Conservation (phyloP, 2,888 invertebrate genomes). For the Dendrolimus houi region DNA sequence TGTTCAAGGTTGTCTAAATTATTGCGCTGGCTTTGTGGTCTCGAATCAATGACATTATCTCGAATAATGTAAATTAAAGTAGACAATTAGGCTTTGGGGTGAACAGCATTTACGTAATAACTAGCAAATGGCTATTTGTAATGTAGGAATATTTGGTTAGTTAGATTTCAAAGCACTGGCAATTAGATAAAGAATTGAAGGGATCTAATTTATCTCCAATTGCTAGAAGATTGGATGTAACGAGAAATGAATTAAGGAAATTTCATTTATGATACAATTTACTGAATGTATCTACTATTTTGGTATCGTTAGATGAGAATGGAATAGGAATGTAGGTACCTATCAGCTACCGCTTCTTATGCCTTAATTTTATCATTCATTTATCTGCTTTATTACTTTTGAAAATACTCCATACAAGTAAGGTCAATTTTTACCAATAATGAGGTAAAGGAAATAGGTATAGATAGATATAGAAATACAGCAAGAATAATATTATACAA, state of each 20-base stretch:
- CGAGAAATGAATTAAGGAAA: not conserved
- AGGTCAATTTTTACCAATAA: too few relatives aligned
- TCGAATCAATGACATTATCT: conserved; percentile 2
- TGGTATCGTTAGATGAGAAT: too few relatives aligned
- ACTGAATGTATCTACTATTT: too few relatives aligned
- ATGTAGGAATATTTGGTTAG: not conserved
- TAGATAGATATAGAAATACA: too few relatives aligned
- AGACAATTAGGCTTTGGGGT: conserved; percentile 37
- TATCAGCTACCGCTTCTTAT: too few relatives aligned
- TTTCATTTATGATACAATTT: too few relatives aligned
- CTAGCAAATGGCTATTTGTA: conserved; percentile 9
- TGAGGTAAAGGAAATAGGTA: too few relatives aligned
- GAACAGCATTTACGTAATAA: conserved; percentile 16
- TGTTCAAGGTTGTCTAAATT: conserved; percentile 40
- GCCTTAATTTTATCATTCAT: too few relatives aligned
- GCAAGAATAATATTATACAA: too few relatives aligned
- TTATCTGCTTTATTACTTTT: too few relatives aligned
- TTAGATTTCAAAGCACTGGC: not conserved
- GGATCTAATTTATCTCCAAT: not conserved
- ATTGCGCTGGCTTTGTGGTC: conserved; percentile 25
- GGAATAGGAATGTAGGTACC: too few relatives aligned
- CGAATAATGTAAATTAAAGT: conserved; percentile 40
- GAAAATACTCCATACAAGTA: too few relatives aligned
- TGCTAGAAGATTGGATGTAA: not conserved
- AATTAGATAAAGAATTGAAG: not conserved